Evolutionary conservation across 2,797 vertebrate genomes (phyloP).

Genomic region (Sebastes jordani): DNA sequence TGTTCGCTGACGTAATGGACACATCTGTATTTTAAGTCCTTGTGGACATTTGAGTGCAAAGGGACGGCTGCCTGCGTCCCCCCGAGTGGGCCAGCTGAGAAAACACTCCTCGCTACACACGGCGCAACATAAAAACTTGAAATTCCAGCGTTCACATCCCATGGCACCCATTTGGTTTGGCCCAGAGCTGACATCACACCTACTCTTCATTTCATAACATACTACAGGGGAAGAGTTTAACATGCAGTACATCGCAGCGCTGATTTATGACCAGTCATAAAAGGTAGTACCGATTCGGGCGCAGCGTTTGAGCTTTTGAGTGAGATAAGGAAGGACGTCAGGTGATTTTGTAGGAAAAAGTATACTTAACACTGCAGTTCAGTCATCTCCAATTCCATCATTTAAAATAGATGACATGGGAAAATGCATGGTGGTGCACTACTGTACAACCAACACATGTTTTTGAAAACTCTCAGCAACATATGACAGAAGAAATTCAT

Average conservation of each 20-base stretch:
- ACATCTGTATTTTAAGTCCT: conserved; percentile 64
- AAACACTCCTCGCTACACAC: conserved; percentile 60
- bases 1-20: conserved; percentile 61
- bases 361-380: neutral
- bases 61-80: conserved; percentile 40
- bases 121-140: conserved; percentile 8
- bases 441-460: neutral
- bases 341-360: conserved; percentile 25
- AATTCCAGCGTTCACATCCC: conserved; percentile 48
- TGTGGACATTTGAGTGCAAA: conserved; percentile 50
- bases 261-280: conserved; percentile 59
- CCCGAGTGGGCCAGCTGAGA: conserved; percentile 73
- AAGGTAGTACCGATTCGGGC: conserved; percentile 1
- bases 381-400: conserved; percentile 19
- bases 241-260: conserved; percentile 17
- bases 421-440: conserved; percentile 4
- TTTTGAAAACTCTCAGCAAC: conserved; percentile 4
- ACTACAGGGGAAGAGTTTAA: conserved; percentile 34
- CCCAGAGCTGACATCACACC: conserved; percentile 64
- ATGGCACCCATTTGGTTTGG: conserved; percentile 47
- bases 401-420: conserved; percentile 13
- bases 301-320: conserved; percentile 23
- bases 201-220: conserved; percentile 52
- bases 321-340: conserved; percentile 15
- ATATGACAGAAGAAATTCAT: neutral